A percentile compares a stretch with the other conserved stretches of the same genome.
These are phyloP conservation scores for Papio anubis DNA, from an alignment of 2,113 vertebrate genomes.

Conservation along the genomic window DNA sequence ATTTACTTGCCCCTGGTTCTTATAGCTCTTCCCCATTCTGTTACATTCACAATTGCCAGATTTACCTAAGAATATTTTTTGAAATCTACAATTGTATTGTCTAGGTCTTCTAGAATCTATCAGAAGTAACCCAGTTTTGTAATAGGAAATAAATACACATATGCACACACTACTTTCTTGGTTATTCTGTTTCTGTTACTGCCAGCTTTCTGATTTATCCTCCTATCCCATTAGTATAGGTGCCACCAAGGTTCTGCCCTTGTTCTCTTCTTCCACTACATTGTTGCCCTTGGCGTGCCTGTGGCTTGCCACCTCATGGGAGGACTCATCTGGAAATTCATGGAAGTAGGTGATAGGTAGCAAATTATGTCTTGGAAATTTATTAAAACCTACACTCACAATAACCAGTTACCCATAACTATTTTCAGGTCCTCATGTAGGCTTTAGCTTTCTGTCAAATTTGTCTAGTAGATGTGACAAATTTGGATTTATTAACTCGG, in stretches of 20 bases:
- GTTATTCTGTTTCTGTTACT: background rate
- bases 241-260: background rate
- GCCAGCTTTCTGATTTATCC: background rate
- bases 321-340: background rate
- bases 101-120: background rate
- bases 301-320: background rate
- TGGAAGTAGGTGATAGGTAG: background rate
- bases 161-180: background rate
- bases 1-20: background rate
- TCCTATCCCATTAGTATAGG: background rate
- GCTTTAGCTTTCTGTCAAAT: background rate
- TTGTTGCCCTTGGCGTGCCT: background rate
- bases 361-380: background rate
- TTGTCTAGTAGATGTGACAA: background rate
- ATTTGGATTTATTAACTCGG: background rate
- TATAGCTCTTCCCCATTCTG: background rate
- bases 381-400: background rate
- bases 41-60: background rate
- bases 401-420: background rate
- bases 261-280: background rate
- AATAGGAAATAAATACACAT: background rate
- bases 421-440: background rate
- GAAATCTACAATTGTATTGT: background rate
- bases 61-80: background rate
- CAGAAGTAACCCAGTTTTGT: slow-evolving; percentile 7